Evolutionary conservation across 2,113 vertebrate genomes (phyloP).

Genomic region (Mormoops blainvillei): DNA sequence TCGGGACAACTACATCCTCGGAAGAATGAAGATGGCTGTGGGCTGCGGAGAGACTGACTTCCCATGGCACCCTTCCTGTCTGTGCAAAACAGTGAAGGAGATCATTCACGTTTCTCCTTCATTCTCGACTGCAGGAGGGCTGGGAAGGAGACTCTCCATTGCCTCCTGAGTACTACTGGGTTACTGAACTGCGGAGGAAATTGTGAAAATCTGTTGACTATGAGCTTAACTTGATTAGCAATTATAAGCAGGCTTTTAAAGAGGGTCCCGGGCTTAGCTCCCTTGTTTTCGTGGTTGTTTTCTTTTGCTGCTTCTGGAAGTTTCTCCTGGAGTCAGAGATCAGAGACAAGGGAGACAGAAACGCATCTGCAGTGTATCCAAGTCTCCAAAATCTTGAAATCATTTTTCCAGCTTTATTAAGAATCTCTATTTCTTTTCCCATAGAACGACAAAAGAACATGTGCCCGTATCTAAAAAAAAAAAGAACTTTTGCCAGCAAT

Average conservation of each 20-base stretch:
- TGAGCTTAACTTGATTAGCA: background rate
- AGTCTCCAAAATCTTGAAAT: background rate
- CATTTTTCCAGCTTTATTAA: background rate
- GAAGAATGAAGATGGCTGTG: fast-evolving
- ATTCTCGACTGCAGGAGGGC: background rate
- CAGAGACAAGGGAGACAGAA: background rate
- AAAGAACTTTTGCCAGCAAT: background rate
- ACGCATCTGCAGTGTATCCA: background rate
- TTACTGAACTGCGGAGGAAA: background rate
- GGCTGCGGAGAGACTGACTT: fast-evolving
- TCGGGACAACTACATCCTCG: fast-evolving
- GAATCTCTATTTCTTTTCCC: background rate
- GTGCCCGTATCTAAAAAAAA: background rate
- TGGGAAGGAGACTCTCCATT: background rate
- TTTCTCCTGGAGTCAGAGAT: background rate
- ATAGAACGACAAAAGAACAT: background rate
- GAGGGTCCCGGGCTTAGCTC: fast-evolving
- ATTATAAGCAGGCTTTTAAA: background rate
- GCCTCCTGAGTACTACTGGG: background rate
- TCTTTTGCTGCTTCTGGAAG: background rate
- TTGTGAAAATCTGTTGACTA: background rate
- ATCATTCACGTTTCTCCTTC: background rate
- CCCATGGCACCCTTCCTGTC: fast-evolving
- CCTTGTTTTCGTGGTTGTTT: background rate
- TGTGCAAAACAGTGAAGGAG: fast-evolving